phyloP scores from a whole-genome alignment of 2,888 invertebrate species.

The Zaprionus bogoriensis region DNA sequence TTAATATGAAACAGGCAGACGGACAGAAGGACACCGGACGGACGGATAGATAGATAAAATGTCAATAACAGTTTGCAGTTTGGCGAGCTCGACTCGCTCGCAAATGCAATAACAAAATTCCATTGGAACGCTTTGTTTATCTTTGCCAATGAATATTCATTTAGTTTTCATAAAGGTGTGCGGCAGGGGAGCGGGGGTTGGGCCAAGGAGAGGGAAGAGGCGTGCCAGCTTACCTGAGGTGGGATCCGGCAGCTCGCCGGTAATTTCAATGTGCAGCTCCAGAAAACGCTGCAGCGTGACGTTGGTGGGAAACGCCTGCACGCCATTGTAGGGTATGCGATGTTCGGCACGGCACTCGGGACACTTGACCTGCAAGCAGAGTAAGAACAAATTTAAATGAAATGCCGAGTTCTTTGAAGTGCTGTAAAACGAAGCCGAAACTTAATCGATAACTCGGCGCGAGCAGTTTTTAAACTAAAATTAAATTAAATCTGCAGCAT shows the following conservation, averaged over 20 bases:
- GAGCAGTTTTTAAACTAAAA: too few relatives aligned
- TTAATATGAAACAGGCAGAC: background rate
- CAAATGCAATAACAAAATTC: conserved; percentile 31
- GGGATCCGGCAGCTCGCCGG: conserved; percentile 94
- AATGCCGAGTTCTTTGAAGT: too few relatives aligned
- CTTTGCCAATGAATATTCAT: conserved; percentile 22
- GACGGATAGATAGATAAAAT: conserved; percentile 16
- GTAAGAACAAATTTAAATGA: conserved; percentile 3
- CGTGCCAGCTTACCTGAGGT: conserved; percentile 87
- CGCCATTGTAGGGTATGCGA: conserved; percentile 96
- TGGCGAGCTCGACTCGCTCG: background rate
- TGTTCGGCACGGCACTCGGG: conserved; percentile 99
- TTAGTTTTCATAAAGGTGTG: background rate
- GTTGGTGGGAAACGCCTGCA: conserved; percentile 97
- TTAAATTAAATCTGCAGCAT: background rate
- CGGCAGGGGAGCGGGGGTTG: background rate
- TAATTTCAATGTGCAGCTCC: conserved; percentile 96
- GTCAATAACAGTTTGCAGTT: conserved; percentile 15
- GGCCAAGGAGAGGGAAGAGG: too few relatives aligned
- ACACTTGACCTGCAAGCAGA: conserved; percentile 92
- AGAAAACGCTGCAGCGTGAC: conserved; percentile 97
- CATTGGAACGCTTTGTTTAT: conserved; percentile 24
- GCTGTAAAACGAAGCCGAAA: too few relatives aligned
- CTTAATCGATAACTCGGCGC: too few relatives aligned
- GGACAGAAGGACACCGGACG: too few relatives aligned